A percentile compares a stretch with the other conserved stretches of the same genome.
phyloP scores from a whole-genome alignment of 1,140 invertebrate genomes.

The Meloidogyne chitwoodi region DNA sequence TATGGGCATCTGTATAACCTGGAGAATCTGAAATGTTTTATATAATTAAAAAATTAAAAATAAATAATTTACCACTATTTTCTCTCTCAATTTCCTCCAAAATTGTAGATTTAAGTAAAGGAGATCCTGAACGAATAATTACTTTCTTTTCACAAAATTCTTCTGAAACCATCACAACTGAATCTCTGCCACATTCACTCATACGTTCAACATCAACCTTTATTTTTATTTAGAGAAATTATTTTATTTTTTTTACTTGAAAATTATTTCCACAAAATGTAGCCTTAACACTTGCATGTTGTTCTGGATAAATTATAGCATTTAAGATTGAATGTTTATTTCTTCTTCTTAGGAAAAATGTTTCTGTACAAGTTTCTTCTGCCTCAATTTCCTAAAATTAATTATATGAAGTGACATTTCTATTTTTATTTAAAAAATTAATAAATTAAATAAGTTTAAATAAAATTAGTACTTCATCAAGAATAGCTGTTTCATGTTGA shows the following conservation, averaged over 20 bases:
- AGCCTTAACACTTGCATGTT: background rate
- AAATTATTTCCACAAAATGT: slow-evolving; percentile 4
- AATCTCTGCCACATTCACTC: slow-evolving; percentile 37
- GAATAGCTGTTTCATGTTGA: slow-evolving; percentile 45
- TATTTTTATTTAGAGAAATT: background rate
- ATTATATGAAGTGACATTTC: too few relatives aligned
- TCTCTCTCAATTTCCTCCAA: slow-evolving; percentile 20
- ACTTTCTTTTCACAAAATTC: slow-evolving; percentile 32
- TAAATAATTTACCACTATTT: background rate
- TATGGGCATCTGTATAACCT: slow-evolving; percentile 10
- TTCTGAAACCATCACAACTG: slow-evolving; percentile 41
- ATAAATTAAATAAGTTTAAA: slow-evolving; percentile 1
- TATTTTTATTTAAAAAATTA: too few relatives aligned
- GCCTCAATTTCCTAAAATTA: background rate
- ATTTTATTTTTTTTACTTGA: slow-evolving; percentile 7
- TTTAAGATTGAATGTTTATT: slow-evolving; percentile 38
- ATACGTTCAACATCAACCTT: slow-evolving; percentile 48
- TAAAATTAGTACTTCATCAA: slow-evolving; percentile 35
- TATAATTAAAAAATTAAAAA: background rate
- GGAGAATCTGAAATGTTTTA: background rate
- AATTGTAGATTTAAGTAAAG: slow-evolving; percentile 14
- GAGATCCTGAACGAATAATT: slow-evolving; percentile 3
- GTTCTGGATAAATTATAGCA: slow-evolving; percentile 43
- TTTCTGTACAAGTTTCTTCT: slow-evolving; percentile 21
- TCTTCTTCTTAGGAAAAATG: slow-evolving; percentile 24